phyloP scores from a whole-genome alignment of 2,113 vertebrate species.

The Mastomys coucha region DNA sequence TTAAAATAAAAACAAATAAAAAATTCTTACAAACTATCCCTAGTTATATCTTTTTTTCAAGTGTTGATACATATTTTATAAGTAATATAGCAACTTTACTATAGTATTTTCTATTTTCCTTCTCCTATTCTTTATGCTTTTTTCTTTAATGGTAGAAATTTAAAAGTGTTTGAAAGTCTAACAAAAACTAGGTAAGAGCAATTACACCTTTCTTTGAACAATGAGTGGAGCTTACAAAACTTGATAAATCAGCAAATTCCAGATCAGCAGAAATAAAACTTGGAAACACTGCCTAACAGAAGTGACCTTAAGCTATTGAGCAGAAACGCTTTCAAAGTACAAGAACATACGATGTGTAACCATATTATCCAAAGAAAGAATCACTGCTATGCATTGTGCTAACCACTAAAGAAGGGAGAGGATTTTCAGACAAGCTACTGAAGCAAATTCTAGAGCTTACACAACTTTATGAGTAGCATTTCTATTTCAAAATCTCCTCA shows the following conservation, averaged over 20 bases:
- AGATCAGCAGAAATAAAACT: conserved; percentile 30
- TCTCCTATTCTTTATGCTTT: background rate
- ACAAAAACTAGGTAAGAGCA: background rate
- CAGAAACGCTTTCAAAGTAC: conserved; percentile 20
- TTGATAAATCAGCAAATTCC: conserved; percentile 25
- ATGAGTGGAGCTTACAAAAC: background rate
- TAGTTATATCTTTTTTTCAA: background rate
- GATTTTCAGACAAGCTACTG: background rate
- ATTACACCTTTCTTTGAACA: conserved; percentile 21
- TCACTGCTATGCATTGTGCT: background rate
- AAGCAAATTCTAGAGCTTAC: conserved; percentile 1
- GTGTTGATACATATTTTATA: background rate
- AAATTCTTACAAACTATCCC: conserved; percentile 18
- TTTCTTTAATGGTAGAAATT: background rate
- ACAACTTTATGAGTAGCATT: background rate
- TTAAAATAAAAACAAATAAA: background rate
- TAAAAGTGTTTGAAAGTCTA: conserved; percentile 25
- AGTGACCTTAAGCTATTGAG: conserved; percentile 34
- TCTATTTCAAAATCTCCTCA: conserved; percentile 28
- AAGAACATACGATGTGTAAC: conserved; percentile 44
- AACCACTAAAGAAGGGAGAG: background rate
- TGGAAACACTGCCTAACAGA: conserved; percentile 6
- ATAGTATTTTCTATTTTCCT: background rate
- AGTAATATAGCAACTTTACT: background rate
- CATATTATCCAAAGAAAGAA: conserved; percentile 46